phyloP scores from a whole-genome alignment of 2,888 invertebrate genomes.

The Cetonia aurata region DNA sequence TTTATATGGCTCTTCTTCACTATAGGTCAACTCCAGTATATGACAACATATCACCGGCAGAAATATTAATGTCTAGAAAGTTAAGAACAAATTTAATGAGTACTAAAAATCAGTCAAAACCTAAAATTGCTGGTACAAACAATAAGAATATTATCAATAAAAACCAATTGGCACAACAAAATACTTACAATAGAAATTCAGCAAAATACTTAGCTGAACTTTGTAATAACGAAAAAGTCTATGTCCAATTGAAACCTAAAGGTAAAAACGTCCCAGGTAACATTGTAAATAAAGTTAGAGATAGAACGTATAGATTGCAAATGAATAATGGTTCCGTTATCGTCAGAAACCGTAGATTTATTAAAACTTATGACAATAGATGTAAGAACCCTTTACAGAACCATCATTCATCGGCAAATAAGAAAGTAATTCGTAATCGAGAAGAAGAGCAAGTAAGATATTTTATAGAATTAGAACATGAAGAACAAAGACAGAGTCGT shows the following conservation, averaged over 20 bases:
- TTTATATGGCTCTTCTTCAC: neutral
- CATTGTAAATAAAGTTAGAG: neutral
- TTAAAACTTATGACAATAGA: neutral
- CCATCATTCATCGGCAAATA: conserved; percentile 9
- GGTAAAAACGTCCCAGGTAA: neutral
- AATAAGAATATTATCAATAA: neutral
- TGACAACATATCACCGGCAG: neutral
- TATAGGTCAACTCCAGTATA: neutral
- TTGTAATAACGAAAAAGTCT: neutral
- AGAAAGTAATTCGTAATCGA: neutral
- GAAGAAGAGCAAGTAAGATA: conserved; percentile 17
- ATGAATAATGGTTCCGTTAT: conserved; percentile 14
- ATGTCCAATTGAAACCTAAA: neutral
- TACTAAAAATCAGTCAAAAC: neutral
- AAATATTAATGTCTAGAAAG: neutral
- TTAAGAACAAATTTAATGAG: neutral
- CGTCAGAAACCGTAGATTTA: conserved; percentile 21
- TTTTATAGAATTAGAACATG: conserved; percentile 14
- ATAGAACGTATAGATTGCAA: neutral
- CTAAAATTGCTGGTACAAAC: neutral
- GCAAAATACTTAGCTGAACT: neutral
- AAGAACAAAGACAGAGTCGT: conserved; percentile 9
- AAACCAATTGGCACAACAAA: neutral
- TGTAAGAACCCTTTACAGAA: neutral
- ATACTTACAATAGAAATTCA: neutral